Base-by-base conservation (phyloP, 2,888 invertebrate genomes). In the Hypolimnas misippus region DNA sequence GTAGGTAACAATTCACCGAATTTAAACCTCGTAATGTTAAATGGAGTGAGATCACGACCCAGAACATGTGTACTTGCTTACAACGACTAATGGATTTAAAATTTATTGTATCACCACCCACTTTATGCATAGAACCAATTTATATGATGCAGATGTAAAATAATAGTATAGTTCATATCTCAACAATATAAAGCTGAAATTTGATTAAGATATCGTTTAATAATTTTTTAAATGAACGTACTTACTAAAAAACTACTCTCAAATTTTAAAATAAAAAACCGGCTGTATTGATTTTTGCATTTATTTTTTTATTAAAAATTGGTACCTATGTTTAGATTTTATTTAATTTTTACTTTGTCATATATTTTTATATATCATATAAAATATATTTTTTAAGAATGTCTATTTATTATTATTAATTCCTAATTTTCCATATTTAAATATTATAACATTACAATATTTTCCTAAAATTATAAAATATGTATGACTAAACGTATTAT, bases 11-110 rank as follows among this genome's bases (percentile, higher is more conserved):
- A 87, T 82, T 91, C 89, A 90, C 79, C 84, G 82, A 86, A 85
- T 92, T 86, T 86, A 84, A 89, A 85, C 84, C 88, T 91, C 91
- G 79, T 91, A 90, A 92, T 84, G 89, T 91, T 91, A 86, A 92
- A 92, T 92, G 91, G 87, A 88, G 83, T 86, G 90, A 76, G 69
- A 73, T 73, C 72, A 75, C 76, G 82, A 82, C 77, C 83, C 82
- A 75, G 80, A 89, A 86, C 91, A 92, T 90, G 90, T 92, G 92
- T 88, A 89, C 82, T 82, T 76, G 78, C 76, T 75, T 75, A 78
- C 77, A 75, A 78, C 80, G 82, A 77, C 90, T 91, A 92, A 92
- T 91, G 91, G 90, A 88, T 89, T 90, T 89, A 87, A 89, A 91
- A 92, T 92, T 91, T 92, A 92, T 92, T 85, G 78, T 81, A 79